A percentile compares a stretch with the other conserved stretches of the same genome.
phyloP scores from a whole-genome alignment of 2,797 vertebrate species.

The Artibeus jamaicensis region DNA sequence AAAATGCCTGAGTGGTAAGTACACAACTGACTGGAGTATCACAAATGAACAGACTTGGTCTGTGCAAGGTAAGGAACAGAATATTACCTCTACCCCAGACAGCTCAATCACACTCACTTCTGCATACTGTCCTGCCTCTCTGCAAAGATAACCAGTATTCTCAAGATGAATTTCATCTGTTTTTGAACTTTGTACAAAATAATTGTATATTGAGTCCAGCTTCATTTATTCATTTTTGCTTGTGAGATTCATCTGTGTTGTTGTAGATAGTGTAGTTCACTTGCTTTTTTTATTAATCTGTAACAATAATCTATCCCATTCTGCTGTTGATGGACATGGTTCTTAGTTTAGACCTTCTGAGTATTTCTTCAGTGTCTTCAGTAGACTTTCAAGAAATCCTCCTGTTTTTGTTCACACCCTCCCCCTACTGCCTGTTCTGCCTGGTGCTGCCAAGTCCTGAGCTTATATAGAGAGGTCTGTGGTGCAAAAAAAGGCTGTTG shows the following conservation, averaged over 20 bases:
- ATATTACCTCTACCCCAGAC: neutral
- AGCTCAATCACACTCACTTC: neutral
- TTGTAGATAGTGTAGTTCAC: neutral
- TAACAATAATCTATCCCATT: neutral
- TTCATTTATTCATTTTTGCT: neutral
- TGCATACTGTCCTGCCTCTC: neutral
- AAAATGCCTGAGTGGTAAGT: neutral
- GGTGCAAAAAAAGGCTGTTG: neutral
- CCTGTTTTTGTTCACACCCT: neutral
- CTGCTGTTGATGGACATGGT: neutral
- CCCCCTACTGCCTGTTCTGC: neutral
- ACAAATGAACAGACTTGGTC: neutral
- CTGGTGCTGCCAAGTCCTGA: neutral
- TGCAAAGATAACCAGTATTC: neutral
- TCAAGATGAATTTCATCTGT: neutral
- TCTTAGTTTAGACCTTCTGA: neutral
- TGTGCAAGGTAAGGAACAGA: neutral
- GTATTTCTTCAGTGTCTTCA: neutral
- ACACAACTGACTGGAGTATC: neutral
- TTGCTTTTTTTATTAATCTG: neutral
- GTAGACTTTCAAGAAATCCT: neutral
- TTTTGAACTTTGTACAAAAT: neutral
- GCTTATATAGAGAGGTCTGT: neutral
- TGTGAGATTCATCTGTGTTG: neutral
- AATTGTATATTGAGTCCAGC: neutral